A percentile compares a stretch with the other conserved stretches of the same genome.
Evolutionary conservation across 2,797 vertebrate species (phyloP).

Genomic region (Coluber constrictor): DNA sequence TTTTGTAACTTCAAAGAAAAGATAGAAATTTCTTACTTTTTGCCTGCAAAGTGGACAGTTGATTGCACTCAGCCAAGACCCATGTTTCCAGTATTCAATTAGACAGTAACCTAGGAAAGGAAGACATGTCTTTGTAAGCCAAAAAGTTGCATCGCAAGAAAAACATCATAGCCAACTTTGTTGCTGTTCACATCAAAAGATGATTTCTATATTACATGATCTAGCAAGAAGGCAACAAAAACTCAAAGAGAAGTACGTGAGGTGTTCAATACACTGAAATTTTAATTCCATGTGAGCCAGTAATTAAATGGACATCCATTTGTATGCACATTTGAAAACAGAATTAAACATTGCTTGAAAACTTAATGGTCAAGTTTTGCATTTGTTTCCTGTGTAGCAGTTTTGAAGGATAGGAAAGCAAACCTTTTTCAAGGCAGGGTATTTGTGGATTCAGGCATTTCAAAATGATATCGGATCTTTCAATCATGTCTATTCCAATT

Average conservation of each 20-base stretch:
- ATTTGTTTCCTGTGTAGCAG: slow-evolving; percentile 11
- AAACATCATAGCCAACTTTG: neutral
- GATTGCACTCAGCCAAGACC: slow-evolving; percentile 78
- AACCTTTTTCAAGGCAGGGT: slow-evolving; percentile 48
- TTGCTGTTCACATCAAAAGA: neutral
- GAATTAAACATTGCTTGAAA: slow-evolving; percentile 9
- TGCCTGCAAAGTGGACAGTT: slow-evolving; percentile 85
- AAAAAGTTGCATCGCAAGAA: neutral
- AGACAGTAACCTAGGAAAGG: slow-evolving; percentile 77
- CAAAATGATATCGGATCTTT: slow-evolving; percentile 58
- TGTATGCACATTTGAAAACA: neutral
- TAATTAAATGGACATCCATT: neutral
- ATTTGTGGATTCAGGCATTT: slow-evolving; percentile 45
- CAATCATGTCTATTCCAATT: slow-evolving; percentile 38
- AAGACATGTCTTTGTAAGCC: neutral
- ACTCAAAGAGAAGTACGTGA: neutral
- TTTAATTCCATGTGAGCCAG: neutral
- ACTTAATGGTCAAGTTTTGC: slow-evolving; percentile 13
- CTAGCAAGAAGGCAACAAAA: neutral
- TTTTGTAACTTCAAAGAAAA: slow-evolving; percentile 19
- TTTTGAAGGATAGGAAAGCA: slow-evolving; percentile 10
- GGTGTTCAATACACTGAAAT: neutral
- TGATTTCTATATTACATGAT: neutral
- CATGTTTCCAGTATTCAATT: slow-evolving; percentile 82
- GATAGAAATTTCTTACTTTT: slow-evolving; percentile 69